Percentiles rank a stretch among this genome's conserved stretches.
Evolutionary conservation across 1,140 invertebrate species (phyloP).

Genomic region (Brachionus angularis): DNA sequence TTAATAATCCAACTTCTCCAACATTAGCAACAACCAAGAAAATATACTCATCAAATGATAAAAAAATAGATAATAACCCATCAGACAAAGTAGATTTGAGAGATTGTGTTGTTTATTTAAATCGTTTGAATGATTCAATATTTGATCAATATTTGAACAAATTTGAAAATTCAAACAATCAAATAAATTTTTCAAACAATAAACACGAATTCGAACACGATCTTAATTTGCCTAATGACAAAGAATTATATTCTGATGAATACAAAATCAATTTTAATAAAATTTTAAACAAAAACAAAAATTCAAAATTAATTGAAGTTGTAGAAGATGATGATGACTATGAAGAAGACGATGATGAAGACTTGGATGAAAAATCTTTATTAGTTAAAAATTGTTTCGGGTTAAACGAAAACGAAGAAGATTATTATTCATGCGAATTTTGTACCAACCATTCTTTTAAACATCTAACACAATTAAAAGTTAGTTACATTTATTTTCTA

Average conservation of each 20-base stretch:
- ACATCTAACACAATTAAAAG: slow-evolving; percentile 28
- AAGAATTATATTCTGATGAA: slow-evolving; percentile 12
- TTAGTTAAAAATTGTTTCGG: not conserved
- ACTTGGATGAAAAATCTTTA: not conserved
- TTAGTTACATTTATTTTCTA: no score
- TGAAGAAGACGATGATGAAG: not conserved
- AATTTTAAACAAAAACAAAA: not conserved
- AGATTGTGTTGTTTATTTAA: slow-evolving; percentile 18
- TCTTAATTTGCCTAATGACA: not conserved
- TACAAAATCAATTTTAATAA: not conserved
- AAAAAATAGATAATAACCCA: no score
- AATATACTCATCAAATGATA: not conserved
- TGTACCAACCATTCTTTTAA: not conserved
- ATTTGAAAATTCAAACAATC: slow-evolving; percentile 5
- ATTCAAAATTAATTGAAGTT: not conserved
- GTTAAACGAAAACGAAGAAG: not conserved
- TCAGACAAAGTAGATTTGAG: not conserved
- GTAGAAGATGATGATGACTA: not conserved
- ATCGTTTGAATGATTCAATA: slow-evolving; percentile 10
- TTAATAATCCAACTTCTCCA: not conserved
- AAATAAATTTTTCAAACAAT: not conserved
- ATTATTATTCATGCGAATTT: not conserved
- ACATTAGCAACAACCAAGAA: not conserved
- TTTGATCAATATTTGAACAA: not conserved
- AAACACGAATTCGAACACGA: not conserved